A percentile compares a stretch with the other conserved stretches of the same genome.
These are phyloP conservation scores for Bucco capensis DNA, from an alignment of 2,113 vertebrate species.

Conservation along the genomic window DNA sequence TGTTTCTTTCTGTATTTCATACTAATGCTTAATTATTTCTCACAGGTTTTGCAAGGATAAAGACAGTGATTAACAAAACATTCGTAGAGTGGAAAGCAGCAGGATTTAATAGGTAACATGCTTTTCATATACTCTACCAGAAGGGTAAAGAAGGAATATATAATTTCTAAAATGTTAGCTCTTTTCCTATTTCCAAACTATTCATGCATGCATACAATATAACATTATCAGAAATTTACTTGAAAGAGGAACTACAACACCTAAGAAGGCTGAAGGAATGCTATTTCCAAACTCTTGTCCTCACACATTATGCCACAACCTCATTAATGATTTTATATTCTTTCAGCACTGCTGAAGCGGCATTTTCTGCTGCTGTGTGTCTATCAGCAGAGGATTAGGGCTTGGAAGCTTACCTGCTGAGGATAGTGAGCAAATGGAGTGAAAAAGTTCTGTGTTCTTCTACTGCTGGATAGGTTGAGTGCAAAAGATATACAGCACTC, in stretches of 20 bases:
- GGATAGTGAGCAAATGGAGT: not conserved
- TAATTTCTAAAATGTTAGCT: not conserved
- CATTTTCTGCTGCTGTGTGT: too few relatives aligned
- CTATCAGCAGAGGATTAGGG: not conserved
- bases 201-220: fast-evolving
- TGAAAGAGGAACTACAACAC: not conserved
- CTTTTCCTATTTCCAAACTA: not conserved
- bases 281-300: not conserved
- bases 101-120: not conserved
- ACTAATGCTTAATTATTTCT: not conserved
- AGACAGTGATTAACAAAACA: not conserved
- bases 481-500: not conserved
- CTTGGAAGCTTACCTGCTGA: not conserved
- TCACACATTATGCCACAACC: not conserved
- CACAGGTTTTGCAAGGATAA: not conserved
- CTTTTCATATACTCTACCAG: not conserved
- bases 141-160: not conserved
- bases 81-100: not conserved
- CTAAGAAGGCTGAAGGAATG: not conserved
- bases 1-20: not conserved
- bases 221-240: not conserved
- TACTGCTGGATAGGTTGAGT: not conserved
- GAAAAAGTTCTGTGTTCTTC: not conserved
- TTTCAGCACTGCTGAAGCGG: too few relatives aligned
- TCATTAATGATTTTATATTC: not conserved